Evolutionary conservation across 2,797 vertebrate genomes (phyloP), one percentile per base, ranked within the genome.

Genomic region (Hylomyscus alleni): DNA sequence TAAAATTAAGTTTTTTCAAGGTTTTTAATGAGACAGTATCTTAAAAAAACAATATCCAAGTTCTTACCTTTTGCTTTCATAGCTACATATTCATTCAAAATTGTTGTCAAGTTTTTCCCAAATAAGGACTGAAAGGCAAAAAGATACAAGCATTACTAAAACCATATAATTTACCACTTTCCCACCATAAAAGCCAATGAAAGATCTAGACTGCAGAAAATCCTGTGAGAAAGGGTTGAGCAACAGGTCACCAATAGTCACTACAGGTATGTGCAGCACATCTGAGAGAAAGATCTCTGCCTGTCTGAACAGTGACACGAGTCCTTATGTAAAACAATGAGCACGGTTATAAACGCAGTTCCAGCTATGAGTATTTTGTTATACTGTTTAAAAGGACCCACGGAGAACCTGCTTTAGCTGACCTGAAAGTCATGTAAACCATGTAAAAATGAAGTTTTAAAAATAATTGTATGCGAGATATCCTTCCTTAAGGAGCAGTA

Each of bases 31-130:
- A 95, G 3, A 58, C 11, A 75, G 20, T 83, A 56, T 14, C 29
- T 95, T 95, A 81, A 86, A 90, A 96, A 78, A 90, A 37, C 82
- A 80, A 44, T 87, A 82, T 22, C 60, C 81, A 56, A 94, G 76
- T 87, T 65, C 98, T 98, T 98, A 99, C 99, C 99, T 99, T 99
- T 99, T 87, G 99, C 98, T 99, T 99, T 99, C 97, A 99, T 99
- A 95, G 99, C 99, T 96, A 99, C 99, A 20, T 99, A 99, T 96
- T 99, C 99, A 78, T 99, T 99, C 96, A 99, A 98, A 98, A 99
- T 99, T 75, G 99, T 99, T 88, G 99, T 99, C 97, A 99, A 98
- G 97, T 99, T 99, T 98, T 99, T 99, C 94, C 99, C 99, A 99
- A 99, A 99, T 67, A 99, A 96, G n/a, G 99, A 99, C 99, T 99